A percentile compares a stretch with the other conserved stretches of the same genome.
phyloP scores from a whole-genome alignment of 2,888 invertebrate genomes.

The Drosophila ustulata region DNA sequence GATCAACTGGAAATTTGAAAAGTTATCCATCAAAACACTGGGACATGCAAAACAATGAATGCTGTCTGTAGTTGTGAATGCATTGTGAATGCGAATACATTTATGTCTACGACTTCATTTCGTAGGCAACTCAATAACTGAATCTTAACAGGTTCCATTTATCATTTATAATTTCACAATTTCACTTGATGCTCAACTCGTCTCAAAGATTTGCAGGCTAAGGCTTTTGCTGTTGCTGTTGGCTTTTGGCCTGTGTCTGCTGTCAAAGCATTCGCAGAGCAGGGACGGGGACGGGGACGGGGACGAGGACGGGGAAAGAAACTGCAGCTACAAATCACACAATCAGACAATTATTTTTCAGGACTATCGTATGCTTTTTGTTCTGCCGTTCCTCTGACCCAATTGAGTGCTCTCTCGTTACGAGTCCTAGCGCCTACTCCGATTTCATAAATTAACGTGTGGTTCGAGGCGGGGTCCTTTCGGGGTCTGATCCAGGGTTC shows the following conservation, averaged over 20 bases:
- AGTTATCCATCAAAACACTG: conserved; percentile 51
- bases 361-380: conserved; percentile 29
- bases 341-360: conserved; percentile 61
- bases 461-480: background rate
- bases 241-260: conserved; percentile 48
- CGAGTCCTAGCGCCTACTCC: conserved; percentile 58
- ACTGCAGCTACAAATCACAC: conserved; percentile 52
- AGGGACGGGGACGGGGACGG: background rate
- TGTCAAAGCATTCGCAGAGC: conserved; percentile 69
- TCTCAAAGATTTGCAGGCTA: conserved; percentile 9
- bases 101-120: conserved; percentile 35
- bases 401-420: conserved; percentile 46
- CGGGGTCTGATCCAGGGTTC: background rate
- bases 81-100: conserved; percentile 6
- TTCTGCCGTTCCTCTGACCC: conserved; percentile 34
- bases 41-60: conserved; percentile 29
- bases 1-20: conserved; percentile 44
- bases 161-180: conserved; percentile 44
- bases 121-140: conserved; percentile 35
- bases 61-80: conserved; percentile 3
- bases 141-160: conserved; percentile 45
- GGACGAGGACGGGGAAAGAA: background rate
- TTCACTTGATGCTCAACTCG: conserved; percentile 14
- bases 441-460: conserved; percentile 64
- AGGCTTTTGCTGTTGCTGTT: conserved; percentile 18